Base-by-base conservation (phyloP, 2,113 vertebrate genomes). In the Narcine bancroftii region DNA sequence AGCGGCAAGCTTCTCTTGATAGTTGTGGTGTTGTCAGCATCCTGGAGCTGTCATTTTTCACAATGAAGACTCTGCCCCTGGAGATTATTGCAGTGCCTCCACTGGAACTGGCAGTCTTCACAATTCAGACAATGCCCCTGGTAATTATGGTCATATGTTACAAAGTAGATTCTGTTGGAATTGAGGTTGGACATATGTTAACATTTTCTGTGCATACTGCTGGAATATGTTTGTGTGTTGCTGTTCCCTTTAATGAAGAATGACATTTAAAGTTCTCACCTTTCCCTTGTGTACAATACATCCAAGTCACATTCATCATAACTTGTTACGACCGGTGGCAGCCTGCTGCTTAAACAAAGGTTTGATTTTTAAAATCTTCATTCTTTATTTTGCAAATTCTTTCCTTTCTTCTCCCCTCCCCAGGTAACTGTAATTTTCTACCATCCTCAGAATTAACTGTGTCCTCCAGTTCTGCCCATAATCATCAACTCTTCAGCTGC, bases 81-180 rank as follows among this genome's bases (percentile, higher is more conserved):
- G 89, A 45, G 63, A 91, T 91, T 42, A 91, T 91, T 91, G 47
- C 33, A 47, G 7, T 71, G 65, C 63, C 39, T 45, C 24, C 36
- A 47, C 65, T 69, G 89, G 42, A 91, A 45, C 36, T 66, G 89
- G 65, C 63, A 45, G 89, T 69, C 65, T 91, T 71, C 89, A 87
- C 53, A 21, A 87, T 87, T 63, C 83, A 91, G 63, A 91, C 65
- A 69, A 91, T 69, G 42, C 63, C 63, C 89, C 89, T 91, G 87
- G 87, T 91, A 63, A 91, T 91, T 91, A 69, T 91, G 89, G 89
- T 91, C 87, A 69, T 91, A 91, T 91, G 87, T 63, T 91, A 65
- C 89, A 91, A 91, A 39, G 89, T 91, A 91, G 89, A 91, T 71
- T 91, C 81, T 87, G 81, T 87, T 87, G 33, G 11, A 69, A 91